Conservation (phyloP, 2,888 invertebrate species). For the Amitus sp. region DNA sequence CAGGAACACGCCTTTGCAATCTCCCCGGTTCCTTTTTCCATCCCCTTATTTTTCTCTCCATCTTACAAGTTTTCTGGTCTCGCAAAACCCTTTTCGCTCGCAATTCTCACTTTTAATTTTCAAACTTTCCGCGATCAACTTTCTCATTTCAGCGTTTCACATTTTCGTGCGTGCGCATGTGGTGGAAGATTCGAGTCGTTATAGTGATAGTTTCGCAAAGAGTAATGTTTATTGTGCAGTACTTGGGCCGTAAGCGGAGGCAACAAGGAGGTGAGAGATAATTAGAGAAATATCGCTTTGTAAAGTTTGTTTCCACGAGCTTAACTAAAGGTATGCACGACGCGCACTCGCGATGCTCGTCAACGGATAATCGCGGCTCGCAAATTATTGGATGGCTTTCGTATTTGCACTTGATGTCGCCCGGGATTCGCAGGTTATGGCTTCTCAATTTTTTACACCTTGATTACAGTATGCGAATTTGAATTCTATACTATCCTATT, state of each 20-base stretch:
- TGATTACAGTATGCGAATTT: too few relatives aligned
- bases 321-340: constrained; percentile 27
- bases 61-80: constrained; percentile 8
- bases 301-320: constrained; percentile 54
- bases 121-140: constrained; percentile 36
- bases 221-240: constrained; percentile 53
- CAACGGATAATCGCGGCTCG: constrained; percentile 55
- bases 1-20: constrained; percentile 34
- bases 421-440: too few relatives aligned
- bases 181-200: constrained; percentile 10
- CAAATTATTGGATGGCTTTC: constrained; percentile 43
- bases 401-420: too few relatives aligned
- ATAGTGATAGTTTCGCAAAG: constrained; percentile 26
- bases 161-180: constrained; percentile 14
- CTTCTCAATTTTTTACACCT: too few relatives aligned
- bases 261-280: constrained; percentile 48
- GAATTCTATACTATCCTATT: too few relatives aligned
- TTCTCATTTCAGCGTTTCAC: constrained; percentile 5
- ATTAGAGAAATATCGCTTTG: constrained; percentile 64
- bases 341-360: constrained; percentile 24
- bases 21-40: constrained; percentile 27
- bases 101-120: constrained; percentile 44
- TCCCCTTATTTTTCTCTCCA: constrained; percentile 17
- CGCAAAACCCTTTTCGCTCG: constrained; percentile 16
- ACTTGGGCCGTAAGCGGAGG: constrained; percentile 28